phyloP scores from a whole-genome alignment of 2,888 invertebrate genomes.

The Netelia virgata region DNA sequence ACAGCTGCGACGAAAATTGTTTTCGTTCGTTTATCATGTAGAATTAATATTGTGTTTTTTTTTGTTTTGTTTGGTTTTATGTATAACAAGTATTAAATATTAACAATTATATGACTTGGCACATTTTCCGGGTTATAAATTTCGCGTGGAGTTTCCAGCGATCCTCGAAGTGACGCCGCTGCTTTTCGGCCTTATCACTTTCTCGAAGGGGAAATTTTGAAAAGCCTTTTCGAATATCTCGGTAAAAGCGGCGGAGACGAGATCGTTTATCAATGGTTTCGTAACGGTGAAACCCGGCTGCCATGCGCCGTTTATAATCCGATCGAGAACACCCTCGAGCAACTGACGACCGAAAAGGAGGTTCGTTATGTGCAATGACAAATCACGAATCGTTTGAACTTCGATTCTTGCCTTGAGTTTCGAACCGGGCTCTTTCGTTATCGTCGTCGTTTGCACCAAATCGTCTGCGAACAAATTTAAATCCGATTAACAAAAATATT shows the following conservation, averaged over 20 bases:
- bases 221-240: slow-evolving; percentile 93
- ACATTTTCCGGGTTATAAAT: neutral
- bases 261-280: slow-evolving; percentile 92
- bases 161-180: slow-evolving; percentile 56
- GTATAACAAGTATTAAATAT: too few relatives aligned
- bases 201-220: slow-evolving; percentile 89
- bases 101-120: neutral
- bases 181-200: slow-evolving; percentile 86
- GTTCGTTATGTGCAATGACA: slow-evolving; percentile 92
- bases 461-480: slow-evolving; percentile 77
- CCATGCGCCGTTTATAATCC: slow-evolving; percentile 93
- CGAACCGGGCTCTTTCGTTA: slow-evolving; percentile 86
- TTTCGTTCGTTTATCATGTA: too few relatives aligned
- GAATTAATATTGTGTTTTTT: too few relatives aligned
- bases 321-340: slow-evolving; percentile 90
- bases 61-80: too few relatives aligned
- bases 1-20: too few relatives aligned
- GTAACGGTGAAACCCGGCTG: slow-evolving; percentile 92
- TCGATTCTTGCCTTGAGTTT: slow-evolving; percentile 89
- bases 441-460: slow-evolving; percentile 88
- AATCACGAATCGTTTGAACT: slow-evolving; percentile 91
- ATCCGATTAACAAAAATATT: slow-evolving; percentile 28
- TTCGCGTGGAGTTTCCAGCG: slow-evolving; percentile 48
- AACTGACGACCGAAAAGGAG: slow-evolving; percentile 89
- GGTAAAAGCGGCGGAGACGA: slow-evolving; percentile 93